phyloP scores from a whole-genome alignment of 2,797 vertebrate species.

The Ambastaia sidthimunki region DNA sequence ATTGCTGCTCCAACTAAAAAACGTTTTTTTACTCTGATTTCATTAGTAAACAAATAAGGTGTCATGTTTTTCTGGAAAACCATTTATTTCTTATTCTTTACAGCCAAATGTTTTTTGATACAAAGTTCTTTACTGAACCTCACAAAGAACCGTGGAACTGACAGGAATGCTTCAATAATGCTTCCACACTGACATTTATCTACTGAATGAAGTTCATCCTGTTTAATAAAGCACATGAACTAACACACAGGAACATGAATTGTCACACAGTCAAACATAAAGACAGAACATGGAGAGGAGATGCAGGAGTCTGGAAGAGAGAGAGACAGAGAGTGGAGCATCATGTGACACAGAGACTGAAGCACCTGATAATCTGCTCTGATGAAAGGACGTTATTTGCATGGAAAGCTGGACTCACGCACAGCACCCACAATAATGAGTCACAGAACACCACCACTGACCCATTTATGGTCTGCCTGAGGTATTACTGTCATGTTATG shows the following conservation, averaged over 20 bases:
- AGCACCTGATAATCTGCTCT: not conserved
- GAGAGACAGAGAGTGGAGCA: not conserved
- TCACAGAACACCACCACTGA: not conserved
- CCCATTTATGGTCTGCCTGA: not conserved
- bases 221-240: too few relatives aligned
- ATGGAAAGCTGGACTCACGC: conserved; percentile 38
- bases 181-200: too few relatives aligned
- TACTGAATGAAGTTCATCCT: too few relatives aligned
- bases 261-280: not conserved
- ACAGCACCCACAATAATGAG: not conserved
- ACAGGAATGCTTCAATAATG: too few relatives aligned
- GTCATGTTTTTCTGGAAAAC: not conserved
- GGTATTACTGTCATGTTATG: too few relatives aligned
- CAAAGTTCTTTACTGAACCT: too few relatives aligned
- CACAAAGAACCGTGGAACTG: too few relatives aligned
- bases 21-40: not conserved
- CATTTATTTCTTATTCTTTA: not conserved
- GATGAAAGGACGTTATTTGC: conserved; percentile 25
- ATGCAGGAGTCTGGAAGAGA: not conserved
- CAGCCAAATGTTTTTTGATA: too few relatives aligned
- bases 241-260: not conserved
- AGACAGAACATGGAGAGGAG: not conserved
- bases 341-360: not conserved
- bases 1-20: not conserved
- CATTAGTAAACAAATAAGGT: not conserved